Evolutionary conservation across 2,888 invertebrate genomes (phyloP).

Genomic region (Autographa pulchrina): DNA sequence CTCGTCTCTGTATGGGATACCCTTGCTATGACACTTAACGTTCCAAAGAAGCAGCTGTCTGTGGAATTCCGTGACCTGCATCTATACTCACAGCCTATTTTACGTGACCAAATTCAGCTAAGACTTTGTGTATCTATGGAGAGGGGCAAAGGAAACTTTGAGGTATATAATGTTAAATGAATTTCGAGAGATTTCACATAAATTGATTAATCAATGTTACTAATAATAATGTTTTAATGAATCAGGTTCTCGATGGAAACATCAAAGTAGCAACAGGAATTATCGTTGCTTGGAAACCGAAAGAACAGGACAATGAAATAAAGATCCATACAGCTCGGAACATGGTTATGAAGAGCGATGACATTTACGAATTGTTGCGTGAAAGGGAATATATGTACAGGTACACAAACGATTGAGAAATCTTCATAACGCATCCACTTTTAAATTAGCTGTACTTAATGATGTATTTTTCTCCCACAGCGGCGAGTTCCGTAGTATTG

Average conservation of each 20-base stretch:
- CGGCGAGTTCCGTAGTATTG: constrained; percentile 66
- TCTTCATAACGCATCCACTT: neutral
- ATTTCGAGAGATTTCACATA: neutral
- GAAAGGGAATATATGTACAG: constrained; percentile 61
- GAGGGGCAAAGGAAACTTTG: constrained; percentile 90
- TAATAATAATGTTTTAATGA: neutral
- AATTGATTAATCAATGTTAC: neutral
- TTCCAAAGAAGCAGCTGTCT: constrained; percentile 90
- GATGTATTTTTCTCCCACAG: constrained; percentile 52
- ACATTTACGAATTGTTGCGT: constrained; percentile 61
- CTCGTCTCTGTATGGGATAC: constrained; percentile 93
- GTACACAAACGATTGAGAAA: constrained; percentile 39
- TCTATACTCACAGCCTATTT: constrained; percentile 90
- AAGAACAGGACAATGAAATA: constrained; percentile 10
- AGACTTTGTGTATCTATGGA: constrained; percentile 89
- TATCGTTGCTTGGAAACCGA: constrained; percentile 26
- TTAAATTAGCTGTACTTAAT: neutral
- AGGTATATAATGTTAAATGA: constrained; percentile 71
- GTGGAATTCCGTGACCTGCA: constrained; percentile 92
- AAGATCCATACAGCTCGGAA: constrained; percentile 21
- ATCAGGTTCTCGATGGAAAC: constrained; percentile 64
- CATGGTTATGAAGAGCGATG: constrained; percentile 56
- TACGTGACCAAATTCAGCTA: constrained; percentile 85
- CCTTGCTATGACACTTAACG: constrained; percentile 88
- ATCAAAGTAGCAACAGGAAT: constrained; percentile 67